phyloP scores from a whole-genome alignment of 2,797 vertebrate species.

The Mormyrops boulengeri region DNA sequence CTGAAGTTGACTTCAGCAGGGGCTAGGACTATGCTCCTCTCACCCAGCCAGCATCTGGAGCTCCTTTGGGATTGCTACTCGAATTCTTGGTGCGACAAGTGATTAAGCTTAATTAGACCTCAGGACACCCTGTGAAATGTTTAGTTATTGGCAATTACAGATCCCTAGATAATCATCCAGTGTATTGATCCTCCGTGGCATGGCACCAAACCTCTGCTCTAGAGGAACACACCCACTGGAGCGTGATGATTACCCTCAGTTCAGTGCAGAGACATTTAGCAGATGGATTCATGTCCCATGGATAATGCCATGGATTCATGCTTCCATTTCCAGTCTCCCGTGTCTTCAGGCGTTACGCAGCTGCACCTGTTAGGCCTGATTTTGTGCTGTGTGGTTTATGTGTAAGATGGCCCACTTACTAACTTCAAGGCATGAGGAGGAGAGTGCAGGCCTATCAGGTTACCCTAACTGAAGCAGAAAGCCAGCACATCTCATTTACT shows the following conservation, averaged over 20 bases:
- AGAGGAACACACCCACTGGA: neutral
- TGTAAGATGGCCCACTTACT: neutral
- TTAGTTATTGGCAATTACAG: conserved; percentile 3
- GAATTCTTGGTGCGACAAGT: neutral
- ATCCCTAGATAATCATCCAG: neutral
- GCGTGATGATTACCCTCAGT: neutral
- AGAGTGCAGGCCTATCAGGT: neutral
- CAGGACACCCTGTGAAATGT: neutral
- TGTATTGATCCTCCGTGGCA: neutral
- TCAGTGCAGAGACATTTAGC: neutral
- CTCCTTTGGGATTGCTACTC: neutral
- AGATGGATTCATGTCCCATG: neutral
- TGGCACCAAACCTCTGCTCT: neutral
- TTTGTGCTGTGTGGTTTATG: neutral
- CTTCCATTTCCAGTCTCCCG: neutral
- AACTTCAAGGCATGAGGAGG: neutral
- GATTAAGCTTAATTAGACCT: neutral
- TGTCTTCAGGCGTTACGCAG: neutral
- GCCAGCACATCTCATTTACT: neutral
- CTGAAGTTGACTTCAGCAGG: neutral
- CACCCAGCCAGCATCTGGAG: neutral
- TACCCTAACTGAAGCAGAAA: neutral
- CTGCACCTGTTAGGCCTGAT: neutral
- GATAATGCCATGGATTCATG: neutral
- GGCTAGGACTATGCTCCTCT: neutral